phyloP scores from a whole-genome alignment of 2,888 invertebrate genomes.

The Brachyptera putata region DNA sequence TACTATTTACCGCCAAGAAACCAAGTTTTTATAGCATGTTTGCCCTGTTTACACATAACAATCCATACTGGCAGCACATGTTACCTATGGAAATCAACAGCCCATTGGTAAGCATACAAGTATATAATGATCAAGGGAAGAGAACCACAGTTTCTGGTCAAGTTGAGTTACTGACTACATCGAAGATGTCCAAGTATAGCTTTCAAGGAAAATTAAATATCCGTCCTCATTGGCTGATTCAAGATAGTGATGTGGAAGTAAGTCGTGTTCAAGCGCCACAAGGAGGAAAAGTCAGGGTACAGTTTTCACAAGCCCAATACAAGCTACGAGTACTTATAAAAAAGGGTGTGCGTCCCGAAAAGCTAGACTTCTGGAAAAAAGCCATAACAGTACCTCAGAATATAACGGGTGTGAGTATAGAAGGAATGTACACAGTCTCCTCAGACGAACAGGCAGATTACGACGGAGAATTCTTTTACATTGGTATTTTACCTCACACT shows the following conservation, averaged over 20 bases:
- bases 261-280: not conserved
- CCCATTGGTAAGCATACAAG: not conserved
- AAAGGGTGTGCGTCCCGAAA: not conserved
- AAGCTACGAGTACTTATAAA: not conserved
- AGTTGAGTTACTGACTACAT: not conserved
- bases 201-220: not conserved
- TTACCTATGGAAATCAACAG: not conserved
- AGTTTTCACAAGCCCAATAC: not conserved
- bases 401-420: not conserved
- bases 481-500: not conserved
- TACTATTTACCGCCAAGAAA: not conserved
- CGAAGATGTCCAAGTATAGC: not conserved
- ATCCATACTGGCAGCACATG: not conserved
- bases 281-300: slow-evolving; percentile 11
- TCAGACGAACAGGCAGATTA: not conserved
- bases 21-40: not conserved
- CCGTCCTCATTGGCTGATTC: not conserved
- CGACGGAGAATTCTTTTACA: not conserved
- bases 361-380: slow-evolving; percentile 9
- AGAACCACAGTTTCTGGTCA: not conserved
- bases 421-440: not conserved
- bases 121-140: not conserved
- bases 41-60: not conserved
- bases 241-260: not conserved
- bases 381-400: not conserved